Conservation (phyloP, 2,797 vertebrate genomes). For the Nyctibius grandis region DNA sequence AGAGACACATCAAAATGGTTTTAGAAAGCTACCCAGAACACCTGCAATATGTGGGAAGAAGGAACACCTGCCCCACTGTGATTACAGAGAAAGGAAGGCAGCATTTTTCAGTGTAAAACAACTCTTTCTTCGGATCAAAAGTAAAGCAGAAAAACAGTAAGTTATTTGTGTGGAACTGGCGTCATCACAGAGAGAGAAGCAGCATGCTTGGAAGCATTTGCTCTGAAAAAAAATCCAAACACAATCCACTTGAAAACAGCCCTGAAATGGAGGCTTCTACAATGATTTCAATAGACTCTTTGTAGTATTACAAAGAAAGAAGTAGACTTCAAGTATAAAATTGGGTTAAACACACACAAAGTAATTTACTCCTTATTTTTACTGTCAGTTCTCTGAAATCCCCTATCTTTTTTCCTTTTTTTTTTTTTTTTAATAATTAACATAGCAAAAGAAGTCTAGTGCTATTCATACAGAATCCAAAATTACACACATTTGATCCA, state of each 20-base stretch:
- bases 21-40: slow-evolving; percentile 8
- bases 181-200: background rate
- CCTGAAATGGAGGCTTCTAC: background rate
- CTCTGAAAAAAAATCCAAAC: background rate
- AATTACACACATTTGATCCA: background rate
- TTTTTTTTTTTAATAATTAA: background rate
- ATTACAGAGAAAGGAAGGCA: slow-evolving; percentile 11
- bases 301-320: background rate
- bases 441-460: background rate
- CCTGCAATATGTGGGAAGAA: slow-evolving; percentile 15
- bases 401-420: background rate
- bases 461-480: background rate
- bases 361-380: background rate
- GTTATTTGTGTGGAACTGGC: background rate
- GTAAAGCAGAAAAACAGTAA: slow-evolving; percentile 12
- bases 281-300: background rate
- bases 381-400: background rate
- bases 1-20: background rate
- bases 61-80: background rate
- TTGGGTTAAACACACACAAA: background rate
- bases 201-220: background rate
- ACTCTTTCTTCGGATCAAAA: slow-evolving; percentile 30
- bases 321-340: background rate
- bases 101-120: background rate
- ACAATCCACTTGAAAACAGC: background rate